Conservation (phyloP, 1,140 invertebrate genomes). For the Drosophila eugracilis region DNA sequence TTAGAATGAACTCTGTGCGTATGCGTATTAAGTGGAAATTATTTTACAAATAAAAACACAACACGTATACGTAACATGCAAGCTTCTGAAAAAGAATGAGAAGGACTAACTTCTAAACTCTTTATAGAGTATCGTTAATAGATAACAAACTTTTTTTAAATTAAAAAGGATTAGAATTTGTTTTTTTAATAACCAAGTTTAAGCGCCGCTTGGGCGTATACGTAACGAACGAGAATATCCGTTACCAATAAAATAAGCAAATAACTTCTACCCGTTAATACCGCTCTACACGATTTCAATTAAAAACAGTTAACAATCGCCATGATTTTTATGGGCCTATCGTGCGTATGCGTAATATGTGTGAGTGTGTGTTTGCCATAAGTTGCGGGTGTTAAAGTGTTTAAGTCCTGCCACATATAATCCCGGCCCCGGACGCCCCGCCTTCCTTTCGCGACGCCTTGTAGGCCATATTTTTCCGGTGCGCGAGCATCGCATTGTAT, state of each 20-base stretch:
- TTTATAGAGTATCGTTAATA: too few species aligned
- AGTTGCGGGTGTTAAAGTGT: constrained; percentile 36
- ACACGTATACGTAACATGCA: constrained; percentile 2
- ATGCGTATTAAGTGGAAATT: background rate
- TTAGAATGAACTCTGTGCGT: background rate
- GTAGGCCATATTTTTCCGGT: constrained; percentile 39
- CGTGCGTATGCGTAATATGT: constrained; percentile 55
- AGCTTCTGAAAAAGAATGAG: background rate
- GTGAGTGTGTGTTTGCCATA: constrained; percentile 42
- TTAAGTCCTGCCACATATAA: constrained; percentile 32
- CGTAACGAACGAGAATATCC: background rate
- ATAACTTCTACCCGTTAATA: background rate
- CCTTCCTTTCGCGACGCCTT: constrained; percentile 7
- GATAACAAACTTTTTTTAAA: background rate
- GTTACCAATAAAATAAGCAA: background rate
- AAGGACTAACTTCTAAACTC: background rate
- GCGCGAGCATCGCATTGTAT: constrained; percentile 46
- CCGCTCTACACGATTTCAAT: constrained; percentile 39
- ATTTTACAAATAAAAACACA: background rate
- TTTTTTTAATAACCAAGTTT: background rate
- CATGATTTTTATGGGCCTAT: constrained; percentile 30
- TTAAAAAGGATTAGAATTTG: background rate
- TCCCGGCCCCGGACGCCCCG: constrained; percentile 10
- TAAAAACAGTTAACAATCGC: constrained; percentile 43
- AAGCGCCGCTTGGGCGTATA: constrained; percentile 3